Base-by-base conservation (phyloP, 2,113 vertebrate genomes). In the Equus quagga region DNA sequence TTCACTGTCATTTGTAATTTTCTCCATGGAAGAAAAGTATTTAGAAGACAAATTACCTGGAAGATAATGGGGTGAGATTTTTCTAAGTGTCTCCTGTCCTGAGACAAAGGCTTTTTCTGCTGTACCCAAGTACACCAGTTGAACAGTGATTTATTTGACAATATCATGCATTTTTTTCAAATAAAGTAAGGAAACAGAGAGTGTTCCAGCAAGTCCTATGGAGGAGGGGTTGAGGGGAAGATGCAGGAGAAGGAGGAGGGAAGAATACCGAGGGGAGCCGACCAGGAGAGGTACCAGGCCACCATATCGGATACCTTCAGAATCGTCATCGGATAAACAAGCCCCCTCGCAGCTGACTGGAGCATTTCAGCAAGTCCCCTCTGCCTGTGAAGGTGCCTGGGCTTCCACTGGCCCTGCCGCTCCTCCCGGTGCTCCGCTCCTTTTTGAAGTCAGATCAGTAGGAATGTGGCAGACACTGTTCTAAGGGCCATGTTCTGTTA, bases 61-160 rank as follows among this genome's bases (percentile, higher is more conserved):
- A 64, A 88, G 86, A 91, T 64, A 83, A 92, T 58, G 54, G 31
- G 64, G 46, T 95, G 76, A 82, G 81, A 81, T 82, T 97, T 97
- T 93, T 89, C 75, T 51, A 79, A 95, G 67, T 70, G 83, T 85
- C 84, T 94, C 93, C 46, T 56, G 72, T 64, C 56, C 58, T 44
- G 79, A 88, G 84, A 88, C 72, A 92, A 91, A 64, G 80, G 24
- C 36, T 88, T 90, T 92, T 81, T 91, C 62, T 51, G n/a, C 46
- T 84, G 4, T 14, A 23, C 24, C 86, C 92, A 51, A 51, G 15
- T 46, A 5, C 5, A 6, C 49, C 17, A 33, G 13, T n/a, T 78
- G 73, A 91, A 81, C 24, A 51, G 23, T 83, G 70, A 92, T 97
- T 97, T 75, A 93, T 96, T 78, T 88, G 92, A 92, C 72, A 83